These are phyloP conservation scores for Panagrolaimus sp. DNA, from an alignment of 1,140 invertebrate genomes.

Conservation along the genomic window DNA sequence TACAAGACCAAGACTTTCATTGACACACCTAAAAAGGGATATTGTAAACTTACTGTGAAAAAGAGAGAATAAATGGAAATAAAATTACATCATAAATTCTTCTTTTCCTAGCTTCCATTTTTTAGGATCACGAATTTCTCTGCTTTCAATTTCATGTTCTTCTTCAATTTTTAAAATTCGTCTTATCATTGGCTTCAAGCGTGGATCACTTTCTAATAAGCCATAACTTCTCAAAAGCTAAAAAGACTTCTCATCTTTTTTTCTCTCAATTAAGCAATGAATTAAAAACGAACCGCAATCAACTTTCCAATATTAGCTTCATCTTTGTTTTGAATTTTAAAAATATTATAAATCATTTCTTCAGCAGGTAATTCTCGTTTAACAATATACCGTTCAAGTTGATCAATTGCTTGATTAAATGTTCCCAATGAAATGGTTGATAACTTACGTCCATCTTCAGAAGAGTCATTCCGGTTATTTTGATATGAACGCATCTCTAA, in stretches of 20 bases:
- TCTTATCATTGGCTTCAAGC: conserved; percentile 25
- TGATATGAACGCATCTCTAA: not conserved
- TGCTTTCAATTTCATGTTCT: conserved; percentile 16
- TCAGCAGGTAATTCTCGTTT: not conserved
- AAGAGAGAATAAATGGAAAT: not conserved
- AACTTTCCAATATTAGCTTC: conserved; percentile 11
- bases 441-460: not conserved
- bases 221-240: conserved; percentile 10
- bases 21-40: conserved; percentile 21
- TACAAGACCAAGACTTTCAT: conserved; percentile 20
- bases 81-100: conserved; percentile 21
- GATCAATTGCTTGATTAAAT: not conserved
- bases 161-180: conserved; percentile 25
- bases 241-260: not conserved
- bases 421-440: conserved; percentile 6
- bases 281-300: not conserved
- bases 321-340: conserved; percentile 6
- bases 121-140: conserved; percentile 27
- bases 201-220: conserved; percentile 17
- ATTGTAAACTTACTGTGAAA: too few relatives aligned
- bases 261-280: not conserved
- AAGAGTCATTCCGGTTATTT: not conserved
- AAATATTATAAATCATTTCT: conserved; percentile 8
- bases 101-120: conserved; percentile 23
- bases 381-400: conserved; percentile 1